Conservation (phyloP, 1,140 invertebrate species). For the Carposina sasakii region DNA sequence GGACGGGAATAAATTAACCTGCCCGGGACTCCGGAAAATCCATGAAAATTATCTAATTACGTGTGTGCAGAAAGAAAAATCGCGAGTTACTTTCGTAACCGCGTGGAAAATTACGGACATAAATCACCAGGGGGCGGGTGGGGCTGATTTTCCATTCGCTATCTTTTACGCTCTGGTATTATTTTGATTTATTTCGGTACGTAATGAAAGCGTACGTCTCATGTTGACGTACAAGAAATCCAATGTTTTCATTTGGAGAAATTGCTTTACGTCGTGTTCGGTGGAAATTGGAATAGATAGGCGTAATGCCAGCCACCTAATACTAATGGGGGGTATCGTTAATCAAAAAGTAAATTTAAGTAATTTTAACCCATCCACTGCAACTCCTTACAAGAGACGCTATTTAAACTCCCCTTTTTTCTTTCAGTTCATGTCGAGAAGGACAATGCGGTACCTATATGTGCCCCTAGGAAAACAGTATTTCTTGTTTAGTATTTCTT, state of each 20-base stretch:
- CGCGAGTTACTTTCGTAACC: slow-evolving; percentile 63
- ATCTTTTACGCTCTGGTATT: slow-evolving; percentile 64
- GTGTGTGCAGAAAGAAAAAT: slow-evolving; percentile 64
- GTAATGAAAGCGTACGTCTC: slow-evolving; percentile 62
- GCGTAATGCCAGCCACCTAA: too few relatives aligned
- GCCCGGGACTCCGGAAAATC: slow-evolving; percentile 21
- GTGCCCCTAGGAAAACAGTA: too few relatives aligned
- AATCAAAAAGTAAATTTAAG: too few relatives aligned
- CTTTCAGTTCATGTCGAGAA: too few relatives aligned
- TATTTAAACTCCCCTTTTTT: too few relatives aligned
- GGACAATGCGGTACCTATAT: too few relatives aligned
- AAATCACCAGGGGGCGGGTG: slow-evolving; percentile 45
- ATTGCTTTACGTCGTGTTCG: slow-evolving; percentile 21
- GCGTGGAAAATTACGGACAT: slow-evolving; percentile 66
- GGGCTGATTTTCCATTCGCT: slow-evolving; percentile 64
- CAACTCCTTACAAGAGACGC: too few relatives aligned
- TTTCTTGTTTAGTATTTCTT: too few relatives aligned
- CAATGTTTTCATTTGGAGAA: slow-evolving; percentile 37
- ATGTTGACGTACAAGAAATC: slow-evolving; percentile 46
- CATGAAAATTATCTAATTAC: slow-evolving; percentile 66
- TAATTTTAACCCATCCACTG: too few relatives aligned
- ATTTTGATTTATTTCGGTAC: slow-evolving; percentile 65
- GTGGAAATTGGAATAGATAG: too few relatives aligned
- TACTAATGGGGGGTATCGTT: too few relatives aligned
- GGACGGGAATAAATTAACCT: slow-evolving; percentile 18